Percentiles rank a stretch among this genome's conserved stretches.
Evolutionary conservation across 2,113 vertebrate species (phyloP).

Genomic region (Petaurus breviceps): DNA sequence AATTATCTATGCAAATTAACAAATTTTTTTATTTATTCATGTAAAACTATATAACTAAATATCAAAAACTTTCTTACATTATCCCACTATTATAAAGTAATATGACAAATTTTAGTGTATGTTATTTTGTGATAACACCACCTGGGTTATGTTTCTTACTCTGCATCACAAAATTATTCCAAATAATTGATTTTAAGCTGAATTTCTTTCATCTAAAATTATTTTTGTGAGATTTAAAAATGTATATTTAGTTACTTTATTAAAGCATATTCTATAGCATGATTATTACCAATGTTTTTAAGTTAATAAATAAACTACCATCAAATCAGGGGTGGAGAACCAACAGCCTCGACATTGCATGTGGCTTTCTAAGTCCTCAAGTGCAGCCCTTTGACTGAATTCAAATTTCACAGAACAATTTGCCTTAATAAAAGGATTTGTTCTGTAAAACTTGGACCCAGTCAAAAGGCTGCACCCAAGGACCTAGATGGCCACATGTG

Average conservation of each 20-base stretch:
- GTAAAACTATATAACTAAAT: neutral
- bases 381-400: too few relatives aligned
- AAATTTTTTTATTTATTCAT: neutral
- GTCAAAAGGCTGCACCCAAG: too few relatives aligned
- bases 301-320: neutral
- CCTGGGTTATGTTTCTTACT: neutral
- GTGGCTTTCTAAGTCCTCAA: too few relatives aligned
- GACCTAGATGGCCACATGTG: too few relatives aligned
- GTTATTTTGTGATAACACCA: neutral
- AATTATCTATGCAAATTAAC: neutral
- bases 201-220: conserved; percentile 14
- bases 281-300: neutral
- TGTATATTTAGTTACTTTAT: neutral
- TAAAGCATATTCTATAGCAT: neutral
- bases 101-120: neutral
- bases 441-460: too few relatives aligned
- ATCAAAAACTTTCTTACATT: neutral
- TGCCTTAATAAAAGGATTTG: too few relatives aligned
- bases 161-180: conserved; percentile 24
- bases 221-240: conserved; percentile 23
- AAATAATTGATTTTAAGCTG: neutral
- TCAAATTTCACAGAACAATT: too few relatives aligned
- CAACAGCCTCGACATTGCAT: too few relatives aligned
- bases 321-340: neutral
- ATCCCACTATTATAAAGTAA: neutral